A percentile compares a stretch with the other conserved stretches of the same genome.
phyloP scores from a whole-genome alignment of 2,888 invertebrate species.

The Dryomyza anilis region DNA sequence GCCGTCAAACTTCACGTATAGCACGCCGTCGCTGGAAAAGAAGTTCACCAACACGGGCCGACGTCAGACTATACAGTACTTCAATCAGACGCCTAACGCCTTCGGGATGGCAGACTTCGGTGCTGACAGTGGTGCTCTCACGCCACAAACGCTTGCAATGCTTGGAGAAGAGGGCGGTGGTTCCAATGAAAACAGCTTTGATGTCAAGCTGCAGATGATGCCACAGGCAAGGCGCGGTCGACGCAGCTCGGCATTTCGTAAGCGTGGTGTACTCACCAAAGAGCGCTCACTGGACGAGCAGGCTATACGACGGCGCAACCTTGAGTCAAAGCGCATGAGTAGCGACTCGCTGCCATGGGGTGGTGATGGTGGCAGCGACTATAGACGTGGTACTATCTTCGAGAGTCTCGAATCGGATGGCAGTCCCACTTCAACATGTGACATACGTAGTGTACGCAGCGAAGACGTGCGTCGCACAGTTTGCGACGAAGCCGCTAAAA shows the following conservation, averaged over 20 bases:
- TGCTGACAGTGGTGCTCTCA: constrained; percentile 45
- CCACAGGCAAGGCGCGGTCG: constrained; percentile 50
- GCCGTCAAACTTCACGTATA: constrained; percentile 84
- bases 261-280: constrained; percentile 58
- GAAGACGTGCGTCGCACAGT: constrained; percentile 48
- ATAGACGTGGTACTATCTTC: constrained; percentile 58
- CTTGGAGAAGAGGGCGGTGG: constrained; percentile 66
- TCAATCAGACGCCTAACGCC: constrained; percentile 53
- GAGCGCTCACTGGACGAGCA: constrained; percentile 60
- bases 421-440: constrained; percentile 45
- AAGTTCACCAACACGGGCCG: constrained; percentile 53
- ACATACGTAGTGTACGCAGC: constrained; percentile 54
- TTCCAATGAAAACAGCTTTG: constrained; percentile 65
- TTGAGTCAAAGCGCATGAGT: constrained; percentile 64
- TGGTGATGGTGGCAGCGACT: constrained; percentile 50
- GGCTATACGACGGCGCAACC: constrained; percentile 63
- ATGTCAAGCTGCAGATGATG: constrained; percentile 48
- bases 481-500: constrained; percentile 31
- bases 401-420: constrained; percentile 59
- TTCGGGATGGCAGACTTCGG: constrained; percentile 31
- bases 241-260: constrained; percentile 56
- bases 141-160: constrained; percentile 45
- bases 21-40: constrained; percentile 67
- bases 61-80: constrained; percentile 60
- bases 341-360: constrained; percentile 59